Base-by-base conservation (phyloP, 2,888 invertebrate species). In the Baronia brevicornis region DNA sequence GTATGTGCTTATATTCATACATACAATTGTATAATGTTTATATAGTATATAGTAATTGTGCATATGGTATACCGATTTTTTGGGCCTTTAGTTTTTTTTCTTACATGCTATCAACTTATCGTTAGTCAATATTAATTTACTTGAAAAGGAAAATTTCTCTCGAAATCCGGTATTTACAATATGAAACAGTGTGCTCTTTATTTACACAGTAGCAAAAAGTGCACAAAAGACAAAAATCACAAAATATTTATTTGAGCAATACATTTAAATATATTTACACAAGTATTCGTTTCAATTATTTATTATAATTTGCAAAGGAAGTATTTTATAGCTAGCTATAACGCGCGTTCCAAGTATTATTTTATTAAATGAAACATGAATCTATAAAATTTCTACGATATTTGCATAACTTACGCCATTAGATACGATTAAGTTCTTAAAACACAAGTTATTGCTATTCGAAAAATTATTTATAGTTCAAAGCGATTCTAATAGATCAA, bases 181-280 rank as follows among this genome's bases (percentile, higher is more conserved):
- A 54, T 53, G 55, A 59, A 60, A 60, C 60, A 56, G 54, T 15
- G 20, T 12, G 20, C 29, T 59, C 55, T 65, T 55, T 77, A 79
- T 78, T 64, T 78, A 79, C 74, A 79, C 61, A 69, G 68, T 66
- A 80, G 80, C 80, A 78, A 80, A 78, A 69, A 80, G 82, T 82
- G 82, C 82, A 71, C 78, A 79, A 78, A 73, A 79, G 80, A 79
- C 72, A 71, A 73, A 35, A 70, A 66, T 82, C 82, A 82, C 75
- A 82, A 82, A 82, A 82, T 82, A 82, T 79, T 77, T 80, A 75
- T 80, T 82, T 82, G 82, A 82, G 82, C 82, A 82, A 79, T 78
- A 80, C 66, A 60, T 74, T 74, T 72, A 52, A 71, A 67, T 73
- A 68, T 75, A 75, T 79, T 74, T 79, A 78, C 74, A 79, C 64